Evolutionary conservation across 2,888 invertebrate genomes (phyloP), one percentile per base, ranked within the genome.

Genomic region (Melipona beecheii): DNA sequence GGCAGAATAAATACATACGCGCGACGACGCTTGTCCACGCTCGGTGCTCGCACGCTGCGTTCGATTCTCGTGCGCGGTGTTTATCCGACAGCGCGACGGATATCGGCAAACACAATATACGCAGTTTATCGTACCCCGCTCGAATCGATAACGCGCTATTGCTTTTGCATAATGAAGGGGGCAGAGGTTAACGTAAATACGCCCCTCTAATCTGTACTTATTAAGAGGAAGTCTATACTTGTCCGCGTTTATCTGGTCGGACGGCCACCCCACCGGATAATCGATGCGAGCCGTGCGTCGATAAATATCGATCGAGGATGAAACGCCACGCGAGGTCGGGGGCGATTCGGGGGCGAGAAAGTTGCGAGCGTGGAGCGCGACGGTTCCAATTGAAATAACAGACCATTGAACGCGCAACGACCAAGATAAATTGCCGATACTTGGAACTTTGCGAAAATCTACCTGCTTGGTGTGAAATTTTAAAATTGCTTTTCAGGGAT

Each of bases 131-230:
- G 72, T 82, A 62, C 50, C 71, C 19, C 60, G 54, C 71, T 54
- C 71, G 36, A 75, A 83, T 83, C 83, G 83, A 76, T 83, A 83
- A 68, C 71, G 21, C 60, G 64, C 50, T 71, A 68, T 66, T 82
- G 76, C 75, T 66, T 72, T 71, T 71, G 83, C 76, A 82, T 77
- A 81, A 87, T 73, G 66, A 69, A 60, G 27, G 24, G 54, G 31
- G 15, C 66, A 75, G 31, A n/a, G 71, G 58, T 49, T 56, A 56
- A 68, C 60, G 60, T 58, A 71, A 81, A 71, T 60, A 71, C 71
- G 21, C 13, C 49, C 52, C 56, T 58, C 70, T 65, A 52, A 69
- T 77, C 56, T 58, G 58, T 66, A 54, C 75, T 56, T 66, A 66
- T 72, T 81, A 71, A 78, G 58, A 60, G 72, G 60, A 49, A 4